phyloP scores from a whole-genome alignment of 2,797 vertebrate species.

The Channa striata region DNA sequence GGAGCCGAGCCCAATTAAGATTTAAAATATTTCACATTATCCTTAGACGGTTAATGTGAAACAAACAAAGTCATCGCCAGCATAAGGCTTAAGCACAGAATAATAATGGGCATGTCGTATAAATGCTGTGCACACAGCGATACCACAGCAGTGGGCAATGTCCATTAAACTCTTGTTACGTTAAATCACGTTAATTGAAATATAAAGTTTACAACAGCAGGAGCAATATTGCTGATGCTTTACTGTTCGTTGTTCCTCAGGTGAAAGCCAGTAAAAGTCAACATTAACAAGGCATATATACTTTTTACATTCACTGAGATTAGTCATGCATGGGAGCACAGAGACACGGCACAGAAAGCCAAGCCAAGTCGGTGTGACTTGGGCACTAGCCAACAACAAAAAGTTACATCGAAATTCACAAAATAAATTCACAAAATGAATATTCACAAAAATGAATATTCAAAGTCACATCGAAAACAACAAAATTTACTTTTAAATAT shows the following conservation, averaged over 20 bases:
- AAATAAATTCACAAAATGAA: no score
- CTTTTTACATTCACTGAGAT: neutral
- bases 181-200: neutral
- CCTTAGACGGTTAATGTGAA: neutral
- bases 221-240: constrained; percentile 6
- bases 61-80: neutral
- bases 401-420: no score
- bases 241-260: constrained; percentile 24
- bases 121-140: neutral
- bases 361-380: no score
- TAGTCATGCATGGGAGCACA: neutral
- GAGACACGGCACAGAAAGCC: no score
- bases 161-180: constrained; percentile 1
- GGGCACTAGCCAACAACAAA: no score
- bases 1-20: no score
- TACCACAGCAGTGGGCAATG: neutral
- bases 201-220: constrained; percentile 17
- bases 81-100: neutral
- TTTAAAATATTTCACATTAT: no score
- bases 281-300: constrained; percentile 15
- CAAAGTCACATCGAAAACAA: no score
- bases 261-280: constrained; percentile 18
- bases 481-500: no score
- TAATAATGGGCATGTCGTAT: neutral
- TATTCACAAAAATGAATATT: no score